Base-by-base conservation (phyloP, 2,888 invertebrate species). In the Empis livida region DNA sequence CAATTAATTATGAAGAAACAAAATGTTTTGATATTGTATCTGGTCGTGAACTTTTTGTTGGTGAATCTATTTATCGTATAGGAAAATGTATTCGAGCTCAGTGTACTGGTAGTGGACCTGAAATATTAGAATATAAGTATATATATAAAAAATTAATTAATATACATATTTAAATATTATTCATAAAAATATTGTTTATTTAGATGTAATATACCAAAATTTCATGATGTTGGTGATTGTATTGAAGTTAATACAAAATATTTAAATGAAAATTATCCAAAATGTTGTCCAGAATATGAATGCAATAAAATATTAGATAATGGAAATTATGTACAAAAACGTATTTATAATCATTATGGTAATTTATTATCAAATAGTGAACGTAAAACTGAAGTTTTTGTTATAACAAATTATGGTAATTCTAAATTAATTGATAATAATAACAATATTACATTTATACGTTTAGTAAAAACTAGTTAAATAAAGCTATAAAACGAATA, bases 101-200 rank as follows among this genome's bases (percentile, higher is more conserved):
- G 44, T 67, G 67, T 38, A 53, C 64, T 49, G 66, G 64, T 14
- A 60, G 57, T 8, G 49, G 61, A 8, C 23, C 23, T 17, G 53
- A 61, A 16, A 42, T 67, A 2, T 67, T 65, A 67, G 64, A 67
- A 51, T 65, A 67, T 51, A 62, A 59, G 67, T 67, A 47, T 52
- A 57, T 48, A 40, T 15, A 14, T n/a, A 43, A 23, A 10, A n/a
- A 10, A 30, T 43, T 44, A 44, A 31, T n/a, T 16, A 3, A 47
- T 30, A 9, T 27, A 27, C 15, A 1, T 20, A n/a, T 37, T 42
- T 40, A 14, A 15, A 14, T 11, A 17, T 49, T 42, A 20, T 20
- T 37, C 5, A 40, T 15, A 13, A 43, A 43, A 16, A 43, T 37
- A 37, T 39, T 45, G 6, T 31, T 39, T 23, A n/a, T 44, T 35